Percentiles rank a stretch among this genome's conserved stretches.
These are phyloP conservation scores for Caenorhabditis wallacei DNA, from an alignment of 2,888 invertebrate genomes.

Conservation along the genomic window DNA sequence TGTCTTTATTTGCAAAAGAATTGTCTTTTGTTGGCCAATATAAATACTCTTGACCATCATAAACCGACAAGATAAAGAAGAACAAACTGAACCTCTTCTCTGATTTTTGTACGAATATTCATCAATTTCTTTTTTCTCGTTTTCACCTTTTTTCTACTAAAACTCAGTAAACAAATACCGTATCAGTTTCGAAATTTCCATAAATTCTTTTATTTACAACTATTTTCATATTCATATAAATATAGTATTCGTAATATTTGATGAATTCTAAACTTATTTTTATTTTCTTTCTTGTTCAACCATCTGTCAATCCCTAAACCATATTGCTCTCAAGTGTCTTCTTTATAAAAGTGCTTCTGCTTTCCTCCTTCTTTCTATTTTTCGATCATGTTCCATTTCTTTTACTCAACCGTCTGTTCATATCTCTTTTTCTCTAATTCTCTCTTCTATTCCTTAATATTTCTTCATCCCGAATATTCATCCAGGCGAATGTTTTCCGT, in stretches of 20 bases:
- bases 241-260: too few species aligned
- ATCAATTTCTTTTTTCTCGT: background rate
- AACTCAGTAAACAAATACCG: too few species aligned
- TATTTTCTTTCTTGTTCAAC: background rate
- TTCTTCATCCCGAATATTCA: slow-evolving; percentile 32
- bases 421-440: slow-evolving; percentile 14
- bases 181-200: too few species aligned
- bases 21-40: slow-evolving; percentile 36
- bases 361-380: slow-evolving; percentile 8
- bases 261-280: background rate
- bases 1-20: slow-evolving; percentile 22
- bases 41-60: slow-evolving; percentile 37
- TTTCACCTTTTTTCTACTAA: background rate
- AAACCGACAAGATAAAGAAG: slow-evolving; percentile 23
- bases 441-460: background rate
- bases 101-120: background rate
- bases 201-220: too few species aligned
- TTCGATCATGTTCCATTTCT: slow-evolving; percentile 32
- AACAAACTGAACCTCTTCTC: background rate
- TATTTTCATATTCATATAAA: too few species aligned
- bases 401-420: slow-evolving; percentile 38
- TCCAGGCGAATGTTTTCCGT: slow-evolving; percentile 32
- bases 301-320: slow-evolving; percentile 30
- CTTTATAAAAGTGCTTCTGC: slow-evolving; percentile 39
- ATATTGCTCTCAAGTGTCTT: slow-evolving; percentile 51